Evolutionary conservation across 1,140 invertebrate genomes (phyloP).

Genomic region (Paracyclopina nana): DNA sequence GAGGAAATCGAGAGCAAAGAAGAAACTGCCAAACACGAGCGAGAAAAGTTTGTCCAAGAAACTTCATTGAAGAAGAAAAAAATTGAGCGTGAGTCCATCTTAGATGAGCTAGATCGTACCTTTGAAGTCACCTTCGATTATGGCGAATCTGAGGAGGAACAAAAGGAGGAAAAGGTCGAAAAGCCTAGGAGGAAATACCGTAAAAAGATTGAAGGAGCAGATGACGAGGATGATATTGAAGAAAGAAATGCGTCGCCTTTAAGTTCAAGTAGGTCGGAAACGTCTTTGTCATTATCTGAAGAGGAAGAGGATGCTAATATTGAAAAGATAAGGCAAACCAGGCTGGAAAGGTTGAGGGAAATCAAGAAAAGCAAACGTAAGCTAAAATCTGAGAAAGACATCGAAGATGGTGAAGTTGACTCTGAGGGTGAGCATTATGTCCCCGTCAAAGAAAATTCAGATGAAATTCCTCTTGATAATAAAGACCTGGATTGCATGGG

Average conservation of each 20-base stretch:
- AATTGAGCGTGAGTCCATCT: slow-evolving; percentile 17
- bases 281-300: background rate
- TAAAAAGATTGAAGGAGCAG: slow-evolving; percentile 5
- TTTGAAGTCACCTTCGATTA: no score
- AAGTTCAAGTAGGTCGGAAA: slow-evolving; percentile 7
- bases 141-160: slow-evolving; percentile 18
- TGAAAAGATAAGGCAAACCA: slow-evolving; percentile 7
- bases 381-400: slow-evolving; percentile 17
- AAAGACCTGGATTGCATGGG: slow-evolving; percentile 7
- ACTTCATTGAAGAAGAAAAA: slow-evolving; percentile 7
- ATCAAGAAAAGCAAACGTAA: background rate
- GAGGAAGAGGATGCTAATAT: slow-evolving; percentile 7
- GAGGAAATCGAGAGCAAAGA: background rate
- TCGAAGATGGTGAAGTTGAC: slow-evolving; percentile 21
- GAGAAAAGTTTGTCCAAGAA: no score
- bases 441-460: slow-evolving; percentile 12
- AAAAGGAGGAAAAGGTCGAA: slow-evolving; percentile 6
- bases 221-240: background rate
- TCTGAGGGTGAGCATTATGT: slow-evolving; percentile 19
- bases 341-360: slow-evolving; percentile 3
- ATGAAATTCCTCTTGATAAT: no score
- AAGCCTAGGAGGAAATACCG: background rate
- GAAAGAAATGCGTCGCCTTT: no score
- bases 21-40: background rate
- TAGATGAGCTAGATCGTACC: background rate